These are phyloP conservation scores for Caranx ignobilis DNA, from an alignment of 2,113 vertebrate species.

Conservation along the genomic window DNA sequence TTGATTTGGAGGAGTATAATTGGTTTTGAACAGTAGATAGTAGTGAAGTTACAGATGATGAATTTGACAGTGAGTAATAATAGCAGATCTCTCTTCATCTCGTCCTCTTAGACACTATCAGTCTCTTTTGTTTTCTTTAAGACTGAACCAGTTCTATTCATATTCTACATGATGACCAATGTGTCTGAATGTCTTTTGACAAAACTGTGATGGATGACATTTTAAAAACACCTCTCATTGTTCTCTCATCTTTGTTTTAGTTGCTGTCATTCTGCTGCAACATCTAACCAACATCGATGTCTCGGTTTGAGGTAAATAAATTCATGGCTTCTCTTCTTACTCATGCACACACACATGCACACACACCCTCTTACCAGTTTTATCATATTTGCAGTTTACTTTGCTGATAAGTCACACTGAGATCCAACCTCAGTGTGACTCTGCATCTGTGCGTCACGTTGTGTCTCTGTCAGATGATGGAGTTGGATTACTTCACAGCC, in stretches of 20 bases:
- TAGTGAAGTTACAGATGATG: not conserved
- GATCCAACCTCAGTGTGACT: not conserved
- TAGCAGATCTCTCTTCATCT: not conserved
- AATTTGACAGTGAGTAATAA: not conserved
- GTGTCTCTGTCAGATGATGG: not conserved
- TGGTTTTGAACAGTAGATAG: not conserved
- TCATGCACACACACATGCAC: not conserved
- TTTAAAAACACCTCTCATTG: slow-evolving; percentile 20
- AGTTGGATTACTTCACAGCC: not conserved
- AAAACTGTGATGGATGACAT: not conserved
- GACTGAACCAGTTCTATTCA: not conserved
- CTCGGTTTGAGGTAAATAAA: slow-evolving; percentile 67
- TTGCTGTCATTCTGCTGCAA: slow-evolving; percentile 52
- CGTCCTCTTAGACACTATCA: not conserved
- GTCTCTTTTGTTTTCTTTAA: not conserved
- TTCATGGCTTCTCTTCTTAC: not conserved
- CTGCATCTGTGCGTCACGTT: not conserved
- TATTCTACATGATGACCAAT: not conserved
- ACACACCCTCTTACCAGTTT: not conserved
- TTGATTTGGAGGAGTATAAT: not conserved
- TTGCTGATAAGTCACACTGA: not conserved
- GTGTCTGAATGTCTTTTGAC: not conserved
- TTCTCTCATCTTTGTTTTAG: slow-evolving; percentile 62
- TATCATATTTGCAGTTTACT: slow-evolving; percentile 17
- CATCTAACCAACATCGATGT: slow-evolving; percentile 63